Evolutionary conservation across 2,113 vertebrate species (phyloP).

Genomic region (Nannobrachium achirus): DNA sequence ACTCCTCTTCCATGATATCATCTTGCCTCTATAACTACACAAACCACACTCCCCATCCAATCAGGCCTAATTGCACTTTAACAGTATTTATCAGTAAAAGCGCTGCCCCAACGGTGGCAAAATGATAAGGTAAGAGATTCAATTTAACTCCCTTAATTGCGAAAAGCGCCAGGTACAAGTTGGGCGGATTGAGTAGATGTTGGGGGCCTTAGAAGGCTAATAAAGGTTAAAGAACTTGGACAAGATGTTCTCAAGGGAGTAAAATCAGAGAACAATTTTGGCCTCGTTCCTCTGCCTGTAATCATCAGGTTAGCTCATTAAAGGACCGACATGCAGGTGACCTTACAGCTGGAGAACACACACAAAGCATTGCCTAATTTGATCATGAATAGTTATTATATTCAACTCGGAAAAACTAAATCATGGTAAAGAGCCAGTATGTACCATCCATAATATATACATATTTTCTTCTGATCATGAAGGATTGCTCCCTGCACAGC

Average conservation of each 20-base stretch:
- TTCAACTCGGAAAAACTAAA: no score
- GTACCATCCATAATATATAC: no score
- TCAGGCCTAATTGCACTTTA: constrained; percentile 53
- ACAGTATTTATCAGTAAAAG: constrained; percentile 57
- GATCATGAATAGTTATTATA: no score
- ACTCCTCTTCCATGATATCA: constrained; percentile 17
- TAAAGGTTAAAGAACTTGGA: constrained; percentile 54
- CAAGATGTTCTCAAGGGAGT: constrained; percentile 33
- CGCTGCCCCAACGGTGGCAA: constrained; percentile 44
- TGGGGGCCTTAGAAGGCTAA: constrained; percentile 44
- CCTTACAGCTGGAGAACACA: constrained; percentile 33
- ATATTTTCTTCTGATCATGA: no score
- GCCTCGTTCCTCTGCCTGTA: constrained; percentile 24
- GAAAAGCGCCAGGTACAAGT: constrained; percentile 38
- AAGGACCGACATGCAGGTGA: constrained; percentile 33
- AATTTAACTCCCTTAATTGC: constrained; percentile 67
- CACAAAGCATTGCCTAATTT: background rate
- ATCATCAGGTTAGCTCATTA: constrained; percentile 67
- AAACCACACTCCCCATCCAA: constrained; percentile 32
- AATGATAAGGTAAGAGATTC: constrained; percentile 59
- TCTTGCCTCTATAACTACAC: constrained; percentile 36
- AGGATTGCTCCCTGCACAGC: no score
- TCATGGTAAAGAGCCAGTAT: no score
- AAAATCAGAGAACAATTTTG: constrained; percentile 30
- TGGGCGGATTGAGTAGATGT: constrained; percentile 59